phyloP scores from a whole-genome alignment of 2,797 vertebrate species.

The Ptychobarbus kaznakovi region DNA sequence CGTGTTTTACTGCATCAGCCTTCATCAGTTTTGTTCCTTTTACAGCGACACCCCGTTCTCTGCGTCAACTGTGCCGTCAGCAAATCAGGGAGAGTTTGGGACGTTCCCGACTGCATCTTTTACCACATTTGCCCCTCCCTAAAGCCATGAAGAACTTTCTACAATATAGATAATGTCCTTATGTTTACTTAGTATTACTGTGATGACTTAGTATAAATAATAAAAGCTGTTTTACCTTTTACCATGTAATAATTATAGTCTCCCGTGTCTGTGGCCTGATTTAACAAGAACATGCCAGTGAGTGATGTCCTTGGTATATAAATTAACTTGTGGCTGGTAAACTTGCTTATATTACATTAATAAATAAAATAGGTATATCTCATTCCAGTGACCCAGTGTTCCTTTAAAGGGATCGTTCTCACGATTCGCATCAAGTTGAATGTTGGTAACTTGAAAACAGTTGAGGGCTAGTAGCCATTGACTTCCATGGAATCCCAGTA shows the following conservation, averaged over 20 bases:
- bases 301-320: background rate
- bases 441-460: background rate
- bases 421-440: background rate
- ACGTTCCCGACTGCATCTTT: conserved; percentile 84
- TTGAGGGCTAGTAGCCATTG: background rate
- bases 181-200: background rate
- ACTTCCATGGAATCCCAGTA: background rate
- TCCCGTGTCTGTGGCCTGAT: background rate
- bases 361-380: background rate
- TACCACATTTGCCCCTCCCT: conserved; percentile 89
- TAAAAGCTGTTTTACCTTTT: background rate
- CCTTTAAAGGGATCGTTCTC: background rate
- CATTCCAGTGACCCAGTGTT: background rate
- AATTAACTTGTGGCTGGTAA: background rate
- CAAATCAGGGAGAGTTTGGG: conserved; percentile 86
- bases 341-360: background rate
- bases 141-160: conserved; percentile 87
- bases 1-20: background rate
- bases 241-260: background rate
- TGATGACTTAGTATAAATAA: background rate
- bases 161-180: conserved; percentile 84
- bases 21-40: conserved; percentile 28
- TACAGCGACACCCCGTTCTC: conserved; percentile 86
- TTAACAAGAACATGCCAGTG: background rate
- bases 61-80: conserved; percentile 90